Evolutionary conservation across 2,797 vertebrate species (phyloP).

Genomic region (Tachyglossus aculeatus): DNA sequence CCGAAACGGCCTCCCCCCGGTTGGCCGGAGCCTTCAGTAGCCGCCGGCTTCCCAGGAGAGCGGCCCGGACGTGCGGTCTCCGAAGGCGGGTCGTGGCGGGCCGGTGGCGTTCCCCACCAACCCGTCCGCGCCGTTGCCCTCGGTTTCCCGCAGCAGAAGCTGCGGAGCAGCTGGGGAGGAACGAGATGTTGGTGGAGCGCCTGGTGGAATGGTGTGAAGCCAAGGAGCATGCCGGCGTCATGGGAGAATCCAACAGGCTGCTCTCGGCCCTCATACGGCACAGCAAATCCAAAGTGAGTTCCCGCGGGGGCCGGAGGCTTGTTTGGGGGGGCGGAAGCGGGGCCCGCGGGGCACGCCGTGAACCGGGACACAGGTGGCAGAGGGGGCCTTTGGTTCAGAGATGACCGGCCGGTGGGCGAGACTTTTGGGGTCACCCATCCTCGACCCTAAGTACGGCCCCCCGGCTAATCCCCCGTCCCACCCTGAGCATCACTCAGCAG

Average conservation of each 20-base stretch:
- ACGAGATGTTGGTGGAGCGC: slow-evolving; percentile 88
- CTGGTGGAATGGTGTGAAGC: slow-evolving; percentile 98
- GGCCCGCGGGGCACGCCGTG: too few relatives aligned
- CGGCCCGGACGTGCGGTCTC: too few relatives aligned
- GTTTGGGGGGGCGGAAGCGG: too few relatives aligned
- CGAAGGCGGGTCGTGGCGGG: too few relatives aligned
- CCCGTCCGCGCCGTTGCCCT: slow-evolving; percentile 57
- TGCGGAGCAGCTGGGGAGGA: slow-evolving; percentile 95
- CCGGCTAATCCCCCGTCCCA: too few relatives aligned
- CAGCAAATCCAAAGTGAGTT: slow-evolving; percentile 96
- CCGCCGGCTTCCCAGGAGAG: too few relatives aligned
- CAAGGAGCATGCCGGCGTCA: slow-evolving; percentile 97
- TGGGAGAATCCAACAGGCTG: slow-evolving; percentile 97
- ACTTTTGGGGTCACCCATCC: too few relatives aligned
- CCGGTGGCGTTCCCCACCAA: too few relatives aligned
- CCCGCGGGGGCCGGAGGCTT: background rate
- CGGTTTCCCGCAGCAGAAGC: slow-evolving; percentile 83
- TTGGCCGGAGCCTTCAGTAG: background rate
- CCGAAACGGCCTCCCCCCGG: slow-evolving; percentile 5
- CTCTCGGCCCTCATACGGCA: slow-evolving; percentile 96
- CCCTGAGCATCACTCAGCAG: too few relatives aligned
- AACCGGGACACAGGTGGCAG: background rate
- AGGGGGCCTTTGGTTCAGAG: background rate
- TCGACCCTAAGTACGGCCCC: too few relatives aligned
- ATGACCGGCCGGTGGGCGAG: too few relatives aligned